Percentiles rank a stretch among this genome's conserved stretches.
phyloP scores from a whole-genome alignment of 2,113 vertebrate genomes.

The Callipepla squamata region DNA sequence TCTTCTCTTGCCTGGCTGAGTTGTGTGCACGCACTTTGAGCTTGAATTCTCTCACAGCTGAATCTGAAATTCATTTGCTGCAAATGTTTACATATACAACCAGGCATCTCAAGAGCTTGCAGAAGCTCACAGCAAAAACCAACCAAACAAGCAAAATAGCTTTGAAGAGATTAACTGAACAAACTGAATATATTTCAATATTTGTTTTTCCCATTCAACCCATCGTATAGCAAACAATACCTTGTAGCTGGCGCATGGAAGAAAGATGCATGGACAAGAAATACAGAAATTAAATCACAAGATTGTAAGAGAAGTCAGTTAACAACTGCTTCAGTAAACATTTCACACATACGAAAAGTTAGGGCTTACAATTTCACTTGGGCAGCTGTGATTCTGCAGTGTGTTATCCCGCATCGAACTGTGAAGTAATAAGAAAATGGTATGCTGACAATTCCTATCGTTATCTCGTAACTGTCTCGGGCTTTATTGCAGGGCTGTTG shows the following conservation, averaged over 20 bases:
- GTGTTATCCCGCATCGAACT: conserved; percentile 14
- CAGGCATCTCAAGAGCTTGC: neutral
- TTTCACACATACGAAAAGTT: neutral
- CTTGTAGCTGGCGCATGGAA: neutral
- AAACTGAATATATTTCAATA: neutral
- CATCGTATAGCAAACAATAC: neutral
- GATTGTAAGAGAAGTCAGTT: neutral
- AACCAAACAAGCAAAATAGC: neutral
- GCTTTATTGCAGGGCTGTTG: conserved; percentile 1
- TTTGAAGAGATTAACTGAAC: neutral
- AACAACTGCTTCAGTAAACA: neutral
- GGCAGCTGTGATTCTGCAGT: conserved; percentile 15
- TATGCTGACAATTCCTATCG: neutral
- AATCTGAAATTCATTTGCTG: conserved; percentile 25
- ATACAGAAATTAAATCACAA: neutral
- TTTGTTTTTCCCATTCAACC: neutral
- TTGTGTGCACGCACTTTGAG: neutral
- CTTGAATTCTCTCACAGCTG: neutral
- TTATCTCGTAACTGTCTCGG: neutral
- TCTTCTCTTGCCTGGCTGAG: neutral
- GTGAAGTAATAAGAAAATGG: conserved; percentile 40
- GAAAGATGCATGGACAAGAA: neutral
- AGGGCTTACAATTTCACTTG: conserved; percentile 1
- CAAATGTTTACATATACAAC: accelerated
- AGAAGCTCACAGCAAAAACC: neutral